Evolutionary conservation across 2,888 invertebrate genomes (phyloP).

Genomic region (Orchestes rusci): DNA sequence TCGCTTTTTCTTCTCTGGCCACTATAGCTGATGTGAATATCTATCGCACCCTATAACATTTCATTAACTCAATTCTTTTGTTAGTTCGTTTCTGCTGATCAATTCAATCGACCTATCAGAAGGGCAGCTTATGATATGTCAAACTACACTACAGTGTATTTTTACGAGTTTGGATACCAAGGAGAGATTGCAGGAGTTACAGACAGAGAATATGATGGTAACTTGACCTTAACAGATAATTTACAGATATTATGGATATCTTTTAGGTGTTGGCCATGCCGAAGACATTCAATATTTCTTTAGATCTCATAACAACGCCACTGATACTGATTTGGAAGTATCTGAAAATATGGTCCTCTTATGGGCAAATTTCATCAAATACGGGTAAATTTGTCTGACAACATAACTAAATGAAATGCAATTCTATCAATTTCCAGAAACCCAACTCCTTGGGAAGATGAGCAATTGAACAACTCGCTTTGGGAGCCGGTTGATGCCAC

Average conservation of each 20-base stretch:
- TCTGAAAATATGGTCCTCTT: too few species aligned
- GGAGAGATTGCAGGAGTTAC: not conserved
- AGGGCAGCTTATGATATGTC: conserved; percentile 5
- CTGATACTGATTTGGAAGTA: not conserved
- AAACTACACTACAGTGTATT: conserved; percentile 8
- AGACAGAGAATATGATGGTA: conserved; percentile 4
- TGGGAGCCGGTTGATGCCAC: conserved; percentile 5
- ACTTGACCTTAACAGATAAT: not conserved
- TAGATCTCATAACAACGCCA: not conserved
- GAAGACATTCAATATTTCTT: too few species aligned
- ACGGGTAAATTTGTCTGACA: too few species aligned
- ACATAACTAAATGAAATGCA: too few species aligned
- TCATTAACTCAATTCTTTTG: too few species aligned
- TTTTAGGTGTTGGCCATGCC: conserved; percentile 8
- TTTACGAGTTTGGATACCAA: too few species aligned
- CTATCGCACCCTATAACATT: too few species aligned
- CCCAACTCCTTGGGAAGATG: conserved; percentile 5
- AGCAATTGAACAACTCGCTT: not conserved
- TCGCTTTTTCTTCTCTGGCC: too few species aligned
- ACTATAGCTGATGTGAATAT: too few species aligned
- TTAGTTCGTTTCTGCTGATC: conserved; percentile 8
- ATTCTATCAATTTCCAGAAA: too few species aligned
- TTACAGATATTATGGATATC: not conserved
- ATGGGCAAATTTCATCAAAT: not conserved
- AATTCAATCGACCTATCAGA: conserved; percentile 8